Percentiles rank a stretch among this genome's conserved stretches.
phyloP scores from a whole-genome alignment of 2,888 invertebrate genomes.

The Drosophila melanosoma region DNA sequence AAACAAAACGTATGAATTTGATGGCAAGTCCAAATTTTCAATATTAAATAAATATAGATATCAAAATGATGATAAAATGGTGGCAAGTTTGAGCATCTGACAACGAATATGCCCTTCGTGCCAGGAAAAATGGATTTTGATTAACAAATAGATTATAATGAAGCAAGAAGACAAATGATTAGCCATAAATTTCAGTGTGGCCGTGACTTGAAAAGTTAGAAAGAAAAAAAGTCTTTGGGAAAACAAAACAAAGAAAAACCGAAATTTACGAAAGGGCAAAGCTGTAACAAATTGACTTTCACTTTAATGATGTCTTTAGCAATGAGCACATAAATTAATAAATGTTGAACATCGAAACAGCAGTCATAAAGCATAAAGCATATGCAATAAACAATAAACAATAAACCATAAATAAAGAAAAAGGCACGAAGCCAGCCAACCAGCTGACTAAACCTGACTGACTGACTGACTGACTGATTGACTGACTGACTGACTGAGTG shows the following conservation, averaged over 20 bases:
- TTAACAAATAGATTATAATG: constrained; percentile 7
- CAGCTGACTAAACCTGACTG: neutral
- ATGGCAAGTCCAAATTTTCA: neutral
- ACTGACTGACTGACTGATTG: constrained; percentile 20
- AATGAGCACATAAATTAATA: constrained; percentile 70
- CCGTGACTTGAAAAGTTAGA: constrained; percentile 27
- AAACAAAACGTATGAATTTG: neutral
- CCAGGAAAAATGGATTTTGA: neutral
- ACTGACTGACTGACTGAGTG: neutral
- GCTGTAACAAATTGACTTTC: constrained; percentile 70
- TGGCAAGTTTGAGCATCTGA: neutral
- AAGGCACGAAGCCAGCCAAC: constrained; percentile 18
- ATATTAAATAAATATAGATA: neutral
- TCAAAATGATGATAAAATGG: neutral
- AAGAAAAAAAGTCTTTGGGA: constrained; percentile 22
- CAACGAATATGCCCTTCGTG: neutral
- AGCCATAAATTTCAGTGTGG: constrained; percentile 54
- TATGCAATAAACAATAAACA: constrained; percentile 11
- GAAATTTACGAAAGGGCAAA: constrained; percentile 9
- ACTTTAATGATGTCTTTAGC: constrained; percentile 73
- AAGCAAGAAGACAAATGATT: constrained; percentile 60
- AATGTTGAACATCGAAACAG: constrained; percentile 33
- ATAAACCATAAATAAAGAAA: constrained; percentile 24
- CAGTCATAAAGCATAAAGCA: neutral
- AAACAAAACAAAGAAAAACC: constrained; percentile 33